Percentiles rank a stretch among this genome's conserved stretches.
Conservation (phyloP, 2,888 invertebrate genomes). For the Nyleta sp. region DNA sequence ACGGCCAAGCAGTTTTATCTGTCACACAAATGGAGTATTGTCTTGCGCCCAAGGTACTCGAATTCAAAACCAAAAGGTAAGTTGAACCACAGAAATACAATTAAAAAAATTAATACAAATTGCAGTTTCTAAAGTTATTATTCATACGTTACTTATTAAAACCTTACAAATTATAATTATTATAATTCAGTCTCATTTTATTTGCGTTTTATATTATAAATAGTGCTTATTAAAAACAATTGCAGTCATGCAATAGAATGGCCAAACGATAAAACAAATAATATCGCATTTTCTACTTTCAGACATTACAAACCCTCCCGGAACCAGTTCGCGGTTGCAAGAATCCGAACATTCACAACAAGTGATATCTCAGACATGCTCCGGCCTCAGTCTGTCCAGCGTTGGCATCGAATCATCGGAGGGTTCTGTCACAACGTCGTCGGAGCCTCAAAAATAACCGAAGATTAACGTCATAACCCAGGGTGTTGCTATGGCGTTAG, state of each 20-base stretch:
- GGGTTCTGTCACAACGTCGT: background rate
- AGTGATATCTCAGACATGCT: constrained; percentile 8
- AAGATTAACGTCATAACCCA: constrained; percentile 2
- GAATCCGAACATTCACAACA: background rate
- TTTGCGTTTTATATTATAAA: constrained; percentile 1
- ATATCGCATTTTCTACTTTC: background rate
- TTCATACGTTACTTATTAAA: background rate
- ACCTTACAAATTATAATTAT: background rate
- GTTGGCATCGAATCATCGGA: background rate
- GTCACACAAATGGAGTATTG: constrained; percentile 2
- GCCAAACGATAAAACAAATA: background rate
- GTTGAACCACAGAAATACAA: constrained; percentile 1
- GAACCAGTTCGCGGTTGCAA: constrained; percentile 3
- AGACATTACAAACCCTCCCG: background rate
- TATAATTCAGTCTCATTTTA: background rate
- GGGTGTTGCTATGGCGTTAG: constrained; percentile 8
- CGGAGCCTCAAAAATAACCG: background rate
- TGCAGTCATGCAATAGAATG: background rate
- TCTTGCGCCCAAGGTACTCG: constrained; percentile 1
- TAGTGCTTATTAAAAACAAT: background rate
- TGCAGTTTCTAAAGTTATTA: background rate
- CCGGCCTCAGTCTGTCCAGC: constrained; percentile 6
- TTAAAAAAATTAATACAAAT: background rate
- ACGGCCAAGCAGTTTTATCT: constrained; percentile 4
- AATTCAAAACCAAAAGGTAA: background rate